A percentile compares a stretch with the other conserved stretches of the same genome.
Conservation (phyloP, 2,113 vertebrate species). For the Gulo gulo region DNA sequence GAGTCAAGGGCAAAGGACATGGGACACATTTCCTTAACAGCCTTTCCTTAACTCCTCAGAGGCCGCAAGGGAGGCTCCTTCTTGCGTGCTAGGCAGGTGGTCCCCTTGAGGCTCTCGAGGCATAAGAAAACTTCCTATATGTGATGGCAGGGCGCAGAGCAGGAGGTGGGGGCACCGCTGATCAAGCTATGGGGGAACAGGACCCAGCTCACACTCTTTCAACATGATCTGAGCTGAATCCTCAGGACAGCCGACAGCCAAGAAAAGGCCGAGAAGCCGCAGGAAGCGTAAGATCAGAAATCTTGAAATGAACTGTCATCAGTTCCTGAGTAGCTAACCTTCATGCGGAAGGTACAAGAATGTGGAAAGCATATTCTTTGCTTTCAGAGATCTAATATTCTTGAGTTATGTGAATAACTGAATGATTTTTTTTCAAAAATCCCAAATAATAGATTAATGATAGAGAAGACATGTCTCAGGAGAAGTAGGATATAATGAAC, state of each 20-base stretch:
- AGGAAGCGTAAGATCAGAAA: background rate
- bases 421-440: background rate
- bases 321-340: background rate
- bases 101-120: rapidly evolving
- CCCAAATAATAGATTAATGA: background rate
- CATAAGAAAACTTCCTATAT: background rate
- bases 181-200: background rate
- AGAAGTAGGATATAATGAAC: background rate
- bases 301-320: background rate
- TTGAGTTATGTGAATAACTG: background rate
- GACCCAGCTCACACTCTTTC: background rate
- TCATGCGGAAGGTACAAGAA: background rate
- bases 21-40: background rate
- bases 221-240: background rate
- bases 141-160: background rate
- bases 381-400: background rate
- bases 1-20: background rate
- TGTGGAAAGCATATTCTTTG: background rate
- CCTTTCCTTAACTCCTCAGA: background rate
- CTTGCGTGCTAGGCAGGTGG: background rate
- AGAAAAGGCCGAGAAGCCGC: background rate
- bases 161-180: background rate
- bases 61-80: background rate
- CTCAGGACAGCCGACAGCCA: background rate
- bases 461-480: background rate